Percentiles rank a stretch among this genome's conserved stretches.
These are phyloP conservation scores for Macroramphosus scolopax DNA, from an alignment of 2,797 vertebrate genomes.

Conservation along the genomic window DNA sequence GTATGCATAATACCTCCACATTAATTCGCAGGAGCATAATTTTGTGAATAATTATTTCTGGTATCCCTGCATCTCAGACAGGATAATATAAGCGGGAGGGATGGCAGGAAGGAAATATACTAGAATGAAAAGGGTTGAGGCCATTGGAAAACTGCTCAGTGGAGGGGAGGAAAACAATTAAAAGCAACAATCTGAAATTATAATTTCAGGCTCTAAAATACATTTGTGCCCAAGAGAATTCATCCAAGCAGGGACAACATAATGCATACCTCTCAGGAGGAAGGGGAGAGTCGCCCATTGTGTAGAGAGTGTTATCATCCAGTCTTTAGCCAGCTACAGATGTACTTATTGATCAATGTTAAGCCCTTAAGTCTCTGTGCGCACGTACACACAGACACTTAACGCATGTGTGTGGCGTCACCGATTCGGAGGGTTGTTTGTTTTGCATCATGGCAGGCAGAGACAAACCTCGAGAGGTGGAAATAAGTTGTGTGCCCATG, in stretches of 20 bases:
- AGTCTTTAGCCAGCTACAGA: constrained; percentile 27
- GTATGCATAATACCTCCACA: constrained; percentile 53
- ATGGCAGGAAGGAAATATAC: constrained; percentile 22
- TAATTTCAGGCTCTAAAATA: no score
- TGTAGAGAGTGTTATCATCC: no score
- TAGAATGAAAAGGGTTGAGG: constrained; percentile 34
- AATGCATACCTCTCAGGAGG: no score
- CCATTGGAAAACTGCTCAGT: constrained; percentile 18
- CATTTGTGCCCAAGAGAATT: no score
- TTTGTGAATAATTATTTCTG: constrained; percentile 55
- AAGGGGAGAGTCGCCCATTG: no score
- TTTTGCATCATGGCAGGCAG: constrained; percentile 2
- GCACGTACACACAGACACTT: neutral
- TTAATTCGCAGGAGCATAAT: constrained; percentile 57
- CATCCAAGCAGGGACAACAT: no score
- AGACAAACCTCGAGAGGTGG: constrained; percentile 46
- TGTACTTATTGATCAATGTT: constrained; percentile 39
- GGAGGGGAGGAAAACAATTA: no score
- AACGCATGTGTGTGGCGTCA: no score
- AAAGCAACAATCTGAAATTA: no score
- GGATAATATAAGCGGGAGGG: constrained; percentile 32
- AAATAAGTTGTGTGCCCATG: constrained; percentile 34
- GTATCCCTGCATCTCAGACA: constrained; percentile 33
- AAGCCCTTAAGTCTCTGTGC: constrained; percentile 26
- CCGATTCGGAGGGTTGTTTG: constrained; percentile 3